Percentiles rank a stretch among this genome's conserved stretches.
Conservation (phyloP, 2,888 invertebrate genomes). For the Eremobia ochroleuca region DNA sequence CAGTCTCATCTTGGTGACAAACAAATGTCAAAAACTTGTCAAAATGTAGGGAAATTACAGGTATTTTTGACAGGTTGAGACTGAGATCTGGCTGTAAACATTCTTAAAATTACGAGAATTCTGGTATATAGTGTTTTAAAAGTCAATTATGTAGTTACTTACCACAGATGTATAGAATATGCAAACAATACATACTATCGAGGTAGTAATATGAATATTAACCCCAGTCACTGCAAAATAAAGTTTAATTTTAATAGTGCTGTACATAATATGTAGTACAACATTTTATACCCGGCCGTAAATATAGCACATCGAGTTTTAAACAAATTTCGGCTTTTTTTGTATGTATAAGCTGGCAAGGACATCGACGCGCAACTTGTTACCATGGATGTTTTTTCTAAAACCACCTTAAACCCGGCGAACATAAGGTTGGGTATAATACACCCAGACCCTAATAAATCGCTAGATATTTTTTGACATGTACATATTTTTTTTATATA, state of each 20-base stretch:
- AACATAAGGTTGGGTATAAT: too few species aligned
- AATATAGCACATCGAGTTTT: not conserved
- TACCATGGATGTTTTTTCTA: not conserved
- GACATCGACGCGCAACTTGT: not conserved
- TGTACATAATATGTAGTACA: not conserved
- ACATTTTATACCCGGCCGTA: not conserved
- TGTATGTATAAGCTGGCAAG: not conserved
- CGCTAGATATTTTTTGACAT: too few species aligned
- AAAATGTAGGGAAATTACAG: too few species aligned
- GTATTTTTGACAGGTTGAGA: too few species aligned
- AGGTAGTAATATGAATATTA: slow-evolving; percentile 94
- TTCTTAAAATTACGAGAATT: too few species aligned
- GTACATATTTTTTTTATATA: too few species aligned
- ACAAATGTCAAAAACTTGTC: too few species aligned
- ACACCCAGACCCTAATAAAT: too few species aligned
- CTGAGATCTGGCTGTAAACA: too few species aligned
- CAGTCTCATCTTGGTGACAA: too few species aligned
- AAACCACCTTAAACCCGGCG: too few species aligned
- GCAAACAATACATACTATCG: slow-evolving; percentile 94
- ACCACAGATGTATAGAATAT: slow-evolving; percentile 95
- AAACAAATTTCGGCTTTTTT: not conserved
- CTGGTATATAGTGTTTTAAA: not conserved
- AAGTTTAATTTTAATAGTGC: not conserved
- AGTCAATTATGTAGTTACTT: slow-evolving; percentile 71
- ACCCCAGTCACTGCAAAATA: slow-evolving; percentile 93